phyloP scores from a whole-genome alignment of 2,113 vertebrate genomes.

The Hippopotamus amphibius region DNA sequence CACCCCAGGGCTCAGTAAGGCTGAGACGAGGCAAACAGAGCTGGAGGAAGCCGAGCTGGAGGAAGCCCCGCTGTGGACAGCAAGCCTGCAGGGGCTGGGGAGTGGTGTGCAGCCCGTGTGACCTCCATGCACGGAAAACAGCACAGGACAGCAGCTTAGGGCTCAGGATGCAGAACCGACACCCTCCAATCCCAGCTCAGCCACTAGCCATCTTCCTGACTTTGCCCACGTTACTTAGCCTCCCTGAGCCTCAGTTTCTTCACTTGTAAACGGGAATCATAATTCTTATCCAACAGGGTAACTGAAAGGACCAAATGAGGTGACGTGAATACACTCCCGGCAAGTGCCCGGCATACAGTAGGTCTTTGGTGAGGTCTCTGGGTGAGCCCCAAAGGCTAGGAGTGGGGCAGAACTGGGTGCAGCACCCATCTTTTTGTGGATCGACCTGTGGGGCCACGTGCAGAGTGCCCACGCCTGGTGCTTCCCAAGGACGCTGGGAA shows the following conservation, averaged over 20 bases:
- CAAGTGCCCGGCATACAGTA: not conserved
- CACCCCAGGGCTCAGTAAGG: not conserved
- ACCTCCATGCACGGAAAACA: not conserved
- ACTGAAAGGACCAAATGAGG: not conserved
- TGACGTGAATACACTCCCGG: not conserved
- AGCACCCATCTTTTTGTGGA: not conserved
- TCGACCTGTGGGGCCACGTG: accelerated
- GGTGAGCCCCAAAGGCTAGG: not conserved
- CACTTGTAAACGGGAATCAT: not conserved
- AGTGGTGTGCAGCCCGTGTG: not conserved
- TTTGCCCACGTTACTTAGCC: not conserved
- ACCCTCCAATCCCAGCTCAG: not conserved
- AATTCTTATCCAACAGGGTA: not conserved
- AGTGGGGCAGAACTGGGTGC: not conserved
- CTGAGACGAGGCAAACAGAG: not conserved
- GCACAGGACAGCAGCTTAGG: not conserved
- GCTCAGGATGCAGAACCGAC: no score
- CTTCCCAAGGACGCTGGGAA: not conserved
- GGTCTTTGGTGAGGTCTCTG: not conserved
- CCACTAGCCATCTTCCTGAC: not conserved
- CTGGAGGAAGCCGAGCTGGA: not conserved
- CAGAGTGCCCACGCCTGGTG: not conserved
- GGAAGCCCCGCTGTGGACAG: not conserved
- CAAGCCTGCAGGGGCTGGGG: not conserved
- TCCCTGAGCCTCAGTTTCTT: not conserved